These are phyloP conservation scores for Carabus problematicus DNA, from an alignment of 2,888 invertebrate genomes.

Conservation along the genomic window DNA sequence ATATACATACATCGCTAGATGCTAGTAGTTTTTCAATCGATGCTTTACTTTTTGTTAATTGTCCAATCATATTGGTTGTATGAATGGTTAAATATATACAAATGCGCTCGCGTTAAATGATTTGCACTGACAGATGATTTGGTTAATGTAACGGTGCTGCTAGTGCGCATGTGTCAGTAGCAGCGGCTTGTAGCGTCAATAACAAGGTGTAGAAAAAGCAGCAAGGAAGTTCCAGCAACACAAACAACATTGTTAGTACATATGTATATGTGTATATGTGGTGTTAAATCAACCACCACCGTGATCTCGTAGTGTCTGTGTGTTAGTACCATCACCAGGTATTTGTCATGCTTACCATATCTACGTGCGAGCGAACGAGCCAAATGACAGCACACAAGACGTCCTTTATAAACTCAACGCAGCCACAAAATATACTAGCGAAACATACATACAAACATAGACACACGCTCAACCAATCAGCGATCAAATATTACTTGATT, in stretches of 20 bases:
- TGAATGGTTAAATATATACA: constrained; percentile 6
- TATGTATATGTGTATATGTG: constrained; percentile 3
- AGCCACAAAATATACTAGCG: constrained; percentile 6
- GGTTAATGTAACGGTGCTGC: constrained; percentile 3
- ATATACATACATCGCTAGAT: not conserved
- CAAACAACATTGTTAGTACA: constrained; percentile 22
- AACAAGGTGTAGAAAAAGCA: constrained; percentile 42
- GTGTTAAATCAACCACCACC: not conserved
- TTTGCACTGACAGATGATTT: not conserved
- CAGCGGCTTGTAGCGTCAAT: no score
- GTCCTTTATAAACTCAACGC: constrained; percentile 4
- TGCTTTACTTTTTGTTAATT: no score
- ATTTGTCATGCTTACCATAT: constrained; percentile 31
- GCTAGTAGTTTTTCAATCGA: no score
- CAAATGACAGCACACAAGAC: constrained; percentile 13
- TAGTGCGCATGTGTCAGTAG: constrained; percentile 20
- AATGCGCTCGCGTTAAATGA: constrained; percentile 7
- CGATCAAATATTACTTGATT: no score
- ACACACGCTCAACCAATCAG: not conserved
- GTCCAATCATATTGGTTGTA: not conserved
- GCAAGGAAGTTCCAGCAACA: constrained; percentile 44
- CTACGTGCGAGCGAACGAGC: constrained; percentile 20
- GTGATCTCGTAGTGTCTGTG: not conserved
- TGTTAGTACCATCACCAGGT: not conserved
- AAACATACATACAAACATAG: not conserved